Evolutionary conservation across 2,797 vertebrate genomes (phyloP).

Genomic region (Mallotus villosus): DNA sequence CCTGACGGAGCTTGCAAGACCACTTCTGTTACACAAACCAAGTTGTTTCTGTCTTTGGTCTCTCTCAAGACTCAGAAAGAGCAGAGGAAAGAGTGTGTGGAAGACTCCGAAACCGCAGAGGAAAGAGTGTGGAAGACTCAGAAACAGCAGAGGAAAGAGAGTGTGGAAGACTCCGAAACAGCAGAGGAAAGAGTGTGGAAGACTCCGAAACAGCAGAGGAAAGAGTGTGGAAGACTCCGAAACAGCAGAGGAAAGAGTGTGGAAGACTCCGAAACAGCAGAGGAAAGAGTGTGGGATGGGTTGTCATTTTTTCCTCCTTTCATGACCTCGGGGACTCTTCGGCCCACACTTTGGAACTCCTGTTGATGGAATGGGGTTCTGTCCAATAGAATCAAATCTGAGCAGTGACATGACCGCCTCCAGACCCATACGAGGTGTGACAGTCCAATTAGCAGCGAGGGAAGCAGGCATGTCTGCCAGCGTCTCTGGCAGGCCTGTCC

Average conservation of each 20-base stretch:
- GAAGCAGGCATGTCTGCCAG: background rate
- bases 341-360: background rate
- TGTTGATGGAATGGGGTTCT: background rate
- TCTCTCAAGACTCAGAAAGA: background rate
- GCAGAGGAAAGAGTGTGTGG: background rate
- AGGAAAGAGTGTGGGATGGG: background rate
- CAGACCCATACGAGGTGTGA: background rate
- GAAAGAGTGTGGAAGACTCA: background rate
- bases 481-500: background rate
- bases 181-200: background rate
- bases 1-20: too few relatives aligned
- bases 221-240: too few relatives aligned
- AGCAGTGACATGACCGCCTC: background rate
- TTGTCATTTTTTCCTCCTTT: background rate
- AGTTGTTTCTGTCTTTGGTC: too few relatives aligned
- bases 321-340: background rate
- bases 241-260: background rate
- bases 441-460: conserved; percentile 7
- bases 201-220: background rate
- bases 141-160: background rate
- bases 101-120: background rate
- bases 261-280: too few relatives aligned
- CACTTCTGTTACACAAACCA: too few relatives aligned
- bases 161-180: background rate
- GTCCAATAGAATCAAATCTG: background rate